phyloP scores from a whole-genome alignment of 53 echinoderm and acorn worm genomes.

The Henricia sp. region DNA sequence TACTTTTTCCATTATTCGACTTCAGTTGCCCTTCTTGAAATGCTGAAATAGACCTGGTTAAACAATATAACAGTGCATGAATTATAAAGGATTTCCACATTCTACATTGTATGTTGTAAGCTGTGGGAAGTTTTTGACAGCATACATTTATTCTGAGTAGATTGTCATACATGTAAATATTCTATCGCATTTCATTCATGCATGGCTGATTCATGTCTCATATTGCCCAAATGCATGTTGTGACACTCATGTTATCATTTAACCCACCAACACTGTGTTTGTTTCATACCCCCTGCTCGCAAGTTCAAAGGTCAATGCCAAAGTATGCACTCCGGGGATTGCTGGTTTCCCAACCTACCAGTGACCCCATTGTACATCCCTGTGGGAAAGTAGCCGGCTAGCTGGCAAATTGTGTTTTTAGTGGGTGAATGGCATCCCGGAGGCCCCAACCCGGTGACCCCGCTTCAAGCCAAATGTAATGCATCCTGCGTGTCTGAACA shows the following conservation, averaged over 20 bases:
- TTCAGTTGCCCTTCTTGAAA: no score
- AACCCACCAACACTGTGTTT: constrained; percentile 39
- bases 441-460: constrained; percentile 47
- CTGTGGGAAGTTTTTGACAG: no score
- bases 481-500: constrained; percentile 52
- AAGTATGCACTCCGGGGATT: constrained; percentile 50
- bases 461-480: constrained; percentile 51
- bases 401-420: constrained; percentile 53
- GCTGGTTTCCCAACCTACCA: constrained; percentile 27
- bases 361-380: constrained; percentile 59
- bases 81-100: no score
- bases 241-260: constrained; percentile 59
- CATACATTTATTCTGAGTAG: no score
- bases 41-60: no score
- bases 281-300: constrained; percentile 51
- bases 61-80: no score
- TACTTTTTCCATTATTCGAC: no score
- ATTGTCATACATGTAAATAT: no score
- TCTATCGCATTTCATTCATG: neutral
- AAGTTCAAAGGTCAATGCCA: constrained; percentile 46
- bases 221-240: constrained; percentile 13
- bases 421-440: constrained; percentile 59
- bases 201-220: constrained; percentile 9
- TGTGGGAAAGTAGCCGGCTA: constrained; percentile 54
- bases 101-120: no score